phyloP scores from a whole-genome alignment of 2,797 vertebrate genomes.

The Rhinatrema bivittatum region DNA sequence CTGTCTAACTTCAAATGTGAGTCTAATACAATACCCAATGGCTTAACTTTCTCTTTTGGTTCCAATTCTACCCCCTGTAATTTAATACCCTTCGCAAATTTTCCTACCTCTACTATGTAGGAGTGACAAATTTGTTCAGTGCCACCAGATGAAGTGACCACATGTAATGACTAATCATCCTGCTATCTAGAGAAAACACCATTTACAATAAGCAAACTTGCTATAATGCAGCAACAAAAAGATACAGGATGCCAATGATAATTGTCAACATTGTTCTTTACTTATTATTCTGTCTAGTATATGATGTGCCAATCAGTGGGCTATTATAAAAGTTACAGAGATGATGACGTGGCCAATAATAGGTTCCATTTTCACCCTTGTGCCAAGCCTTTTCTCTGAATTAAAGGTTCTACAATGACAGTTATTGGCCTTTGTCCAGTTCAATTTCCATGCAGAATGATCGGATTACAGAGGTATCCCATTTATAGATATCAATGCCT shows the following conservation, averaged over 20 bases:
- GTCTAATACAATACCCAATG: too few relatives aligned
- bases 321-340: neutral
- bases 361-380: neutral
- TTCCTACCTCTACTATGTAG: too few relatives aligned
- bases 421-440: neutral
- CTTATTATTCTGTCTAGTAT: neutral
- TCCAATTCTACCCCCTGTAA: too few relatives aligned
- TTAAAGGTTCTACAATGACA: neutral
- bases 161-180: too few relatives aligned
- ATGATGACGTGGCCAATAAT: neutral
- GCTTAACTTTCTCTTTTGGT: too few relatives aligned
- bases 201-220: too few relatives aligned
- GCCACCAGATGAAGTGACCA: too few relatives aligned
- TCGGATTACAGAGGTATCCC: conserved; percentile 1
- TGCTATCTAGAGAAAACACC: too few relatives aligned
- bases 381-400: neutral
- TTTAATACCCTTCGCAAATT: too few relatives aligned
- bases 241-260: neutral
- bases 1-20: too few relatives aligned
- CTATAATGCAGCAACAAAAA: neutral
- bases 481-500: too few relatives aligned
- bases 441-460: neutral
- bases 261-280: neutral
- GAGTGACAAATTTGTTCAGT: too few relatives aligned
- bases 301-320: neutral